A percentile compares a stretch with the other conserved stretches of the same genome.
phyloP scores from a whole-genome alignment of 2,888 invertebrate species.

The Drosophila percnosoma region DNA sequence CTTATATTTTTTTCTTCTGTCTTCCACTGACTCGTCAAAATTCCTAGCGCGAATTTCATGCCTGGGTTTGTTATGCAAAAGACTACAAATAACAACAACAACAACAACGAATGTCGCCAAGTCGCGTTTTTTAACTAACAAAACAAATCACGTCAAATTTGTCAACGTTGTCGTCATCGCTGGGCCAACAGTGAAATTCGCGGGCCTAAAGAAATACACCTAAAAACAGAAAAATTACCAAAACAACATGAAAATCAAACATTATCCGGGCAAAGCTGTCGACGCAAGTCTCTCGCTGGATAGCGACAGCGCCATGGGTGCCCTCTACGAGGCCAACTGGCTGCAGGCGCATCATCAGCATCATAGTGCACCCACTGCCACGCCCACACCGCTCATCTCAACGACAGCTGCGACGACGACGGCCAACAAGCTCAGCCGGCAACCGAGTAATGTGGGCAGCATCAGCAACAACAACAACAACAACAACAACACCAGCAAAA shows the following conservation, averaged over 20 bases:
- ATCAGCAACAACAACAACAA: neutral
- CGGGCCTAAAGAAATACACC: constrained; percentile 18
- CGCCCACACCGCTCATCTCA: neutral
- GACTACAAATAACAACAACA: constrained; percentile 34
- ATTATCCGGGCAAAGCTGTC: constrained; percentile 93
- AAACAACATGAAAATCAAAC: constrained; percentile 91
- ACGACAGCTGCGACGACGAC: neutral
- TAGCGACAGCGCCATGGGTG: constrained; percentile 89
- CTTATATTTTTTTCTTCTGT: neutral
- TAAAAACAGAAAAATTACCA: constrained; percentile 15
- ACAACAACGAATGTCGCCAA: constrained; percentile 34
- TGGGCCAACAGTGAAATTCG: constrained; percentile 58
- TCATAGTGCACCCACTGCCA: constrained; percentile 8
- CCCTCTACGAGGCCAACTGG: constrained; percentile 94
- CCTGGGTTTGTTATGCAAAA: constrained; percentile 73
- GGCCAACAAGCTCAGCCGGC: constrained; percentile 41
- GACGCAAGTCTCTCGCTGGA: constrained; percentile 89
- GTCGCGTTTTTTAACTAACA: constrained; percentile 39
- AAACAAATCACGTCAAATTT: constrained; percentile 66
- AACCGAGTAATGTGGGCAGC: constrained; percentile 59
- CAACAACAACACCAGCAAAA: neutral
- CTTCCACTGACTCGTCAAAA: constrained; percentile 71
- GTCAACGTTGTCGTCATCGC: constrained; percentile 35
- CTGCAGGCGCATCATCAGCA: constrained; percentile 87
- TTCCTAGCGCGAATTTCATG: constrained; percentile 71